These are phyloP conservation scores for Trachythela sp. DNA, from an alignment of 64 coral and sea anemone species.

Conservation along the genomic window DNA sequence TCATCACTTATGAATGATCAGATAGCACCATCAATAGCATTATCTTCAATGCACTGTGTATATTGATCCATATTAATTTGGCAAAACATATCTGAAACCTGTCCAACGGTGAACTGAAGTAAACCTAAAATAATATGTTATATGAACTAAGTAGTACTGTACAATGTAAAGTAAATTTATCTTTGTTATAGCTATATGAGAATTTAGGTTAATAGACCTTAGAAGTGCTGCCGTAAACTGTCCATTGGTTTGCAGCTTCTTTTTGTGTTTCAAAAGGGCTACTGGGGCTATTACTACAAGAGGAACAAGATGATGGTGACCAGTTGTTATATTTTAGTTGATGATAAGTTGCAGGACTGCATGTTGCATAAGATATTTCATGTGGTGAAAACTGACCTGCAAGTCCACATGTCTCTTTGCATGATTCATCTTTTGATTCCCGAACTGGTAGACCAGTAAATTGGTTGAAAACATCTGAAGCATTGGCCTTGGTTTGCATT, in stretches of 20 bases:
- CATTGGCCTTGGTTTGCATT: neutral
- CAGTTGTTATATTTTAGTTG: slow-evolving; percentile 19
- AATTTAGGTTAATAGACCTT: no score
- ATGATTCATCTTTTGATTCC: neutral
- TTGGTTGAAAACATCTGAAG: neutral
- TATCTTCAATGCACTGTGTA: neutral
- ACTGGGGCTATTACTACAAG: neutral
- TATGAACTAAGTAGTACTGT: neutral
- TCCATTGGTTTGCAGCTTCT: neutral
- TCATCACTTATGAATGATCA: neutral
- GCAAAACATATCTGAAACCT: slow-evolving; percentile 7
- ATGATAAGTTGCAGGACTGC: neutral
- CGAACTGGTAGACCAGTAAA: neutral
- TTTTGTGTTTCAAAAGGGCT: neutral
- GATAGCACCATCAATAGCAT: slow-evolving; percentile 7
- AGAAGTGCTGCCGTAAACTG: no score
- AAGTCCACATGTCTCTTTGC: neutral
- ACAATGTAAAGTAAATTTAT: no score
- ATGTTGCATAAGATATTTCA: neutral
- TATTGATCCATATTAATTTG: slow-evolving; percentile 6
- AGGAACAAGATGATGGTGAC: slow-evolving; percentile 12
- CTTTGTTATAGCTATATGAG: no score
- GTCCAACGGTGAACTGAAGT: neutral
- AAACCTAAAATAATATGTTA: neutral
- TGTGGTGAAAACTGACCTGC: slow-evolving; percentile 22